Evolutionary conservation across 2,113 vertebrate species (phyloP).

Genomic region (Galeopterus variegatus): DNA sequence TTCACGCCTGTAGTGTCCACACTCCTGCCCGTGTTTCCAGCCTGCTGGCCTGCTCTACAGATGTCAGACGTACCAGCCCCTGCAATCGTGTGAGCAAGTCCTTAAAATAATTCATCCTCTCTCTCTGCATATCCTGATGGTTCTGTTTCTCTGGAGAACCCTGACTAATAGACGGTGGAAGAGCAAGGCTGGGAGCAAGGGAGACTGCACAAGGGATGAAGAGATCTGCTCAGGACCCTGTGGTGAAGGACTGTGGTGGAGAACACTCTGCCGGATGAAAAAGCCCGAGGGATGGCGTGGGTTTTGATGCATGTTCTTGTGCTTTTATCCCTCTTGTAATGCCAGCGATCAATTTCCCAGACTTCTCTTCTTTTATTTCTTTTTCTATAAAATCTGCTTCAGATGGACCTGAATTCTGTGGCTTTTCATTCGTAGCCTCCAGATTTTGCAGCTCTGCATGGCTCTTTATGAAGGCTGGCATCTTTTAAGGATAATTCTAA

Average conservation of each 20-base stretch:
- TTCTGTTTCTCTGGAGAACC: neutral
- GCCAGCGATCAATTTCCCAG: neutral
- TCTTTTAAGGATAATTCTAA: neutral
- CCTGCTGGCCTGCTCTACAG: neutral
- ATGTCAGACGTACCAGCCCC: neutral
- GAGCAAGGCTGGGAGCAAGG: neutral
- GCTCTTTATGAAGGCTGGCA: neutral
- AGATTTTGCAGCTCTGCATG: neutral
- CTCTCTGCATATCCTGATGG: neutral
- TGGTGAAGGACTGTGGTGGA: neutral
- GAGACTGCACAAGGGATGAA: neutral
- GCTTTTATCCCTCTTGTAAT: neutral
- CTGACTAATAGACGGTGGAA: neutral
- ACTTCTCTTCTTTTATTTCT: neutral
- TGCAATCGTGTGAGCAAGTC: neutral
- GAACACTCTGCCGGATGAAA: neutral
- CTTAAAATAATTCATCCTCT: neutral
- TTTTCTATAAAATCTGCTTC: neutral
- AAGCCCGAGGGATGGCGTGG: neutral
- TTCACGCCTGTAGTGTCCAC: neutral
- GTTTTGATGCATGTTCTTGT: neutral
- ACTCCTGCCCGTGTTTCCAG: neutral
- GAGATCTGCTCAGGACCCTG: neutral
- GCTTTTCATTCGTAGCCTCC: neutral
- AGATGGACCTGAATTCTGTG: neutral